phyloP scores from a whole-genome alignment of 2,888 invertebrate species.

The Orchesella flavescens region DNA sequence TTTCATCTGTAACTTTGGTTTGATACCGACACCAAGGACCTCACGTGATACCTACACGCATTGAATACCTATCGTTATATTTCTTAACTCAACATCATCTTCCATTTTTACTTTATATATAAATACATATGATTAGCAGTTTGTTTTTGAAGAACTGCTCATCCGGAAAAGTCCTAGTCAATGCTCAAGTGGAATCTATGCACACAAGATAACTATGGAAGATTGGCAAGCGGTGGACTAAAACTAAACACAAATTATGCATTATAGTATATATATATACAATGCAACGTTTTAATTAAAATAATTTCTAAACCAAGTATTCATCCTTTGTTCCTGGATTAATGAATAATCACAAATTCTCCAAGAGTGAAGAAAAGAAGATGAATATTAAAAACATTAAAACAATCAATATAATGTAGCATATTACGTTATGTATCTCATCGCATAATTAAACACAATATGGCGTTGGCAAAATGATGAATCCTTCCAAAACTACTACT shows the following conservation, averaged over 20 bases:
- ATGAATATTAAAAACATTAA: too few relatives aligned
- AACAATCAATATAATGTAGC: too few relatives aligned
- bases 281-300: too few relatives aligned
- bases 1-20: too few relatives aligned
- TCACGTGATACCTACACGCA: neutral
- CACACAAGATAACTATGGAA: too few relatives aligned
- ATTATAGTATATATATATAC: too few relatives aligned
- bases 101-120: too few relatives aligned
- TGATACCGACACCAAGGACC: too few relatives aligned
- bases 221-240: neutral
- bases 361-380: neutral
- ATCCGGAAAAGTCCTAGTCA: slow-evolving; percentile 3
- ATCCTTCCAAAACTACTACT: neutral
- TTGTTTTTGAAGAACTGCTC: neutral
- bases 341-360: neutral
- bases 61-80: neutral
- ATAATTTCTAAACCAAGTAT: neutral
- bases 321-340: neutral
- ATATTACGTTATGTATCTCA: neutral
- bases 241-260: too few relatives aligned
- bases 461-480: neutral
- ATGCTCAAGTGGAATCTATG: neutral
- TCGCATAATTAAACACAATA: neutral
- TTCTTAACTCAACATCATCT: too few relatives aligned
- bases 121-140: too few relatives aligned